Evolutionary conservation across 2,113 vertebrate species (phyloP), one percentile per base, ranked within the genome.

Genomic region (Charina bottae): DNA sequence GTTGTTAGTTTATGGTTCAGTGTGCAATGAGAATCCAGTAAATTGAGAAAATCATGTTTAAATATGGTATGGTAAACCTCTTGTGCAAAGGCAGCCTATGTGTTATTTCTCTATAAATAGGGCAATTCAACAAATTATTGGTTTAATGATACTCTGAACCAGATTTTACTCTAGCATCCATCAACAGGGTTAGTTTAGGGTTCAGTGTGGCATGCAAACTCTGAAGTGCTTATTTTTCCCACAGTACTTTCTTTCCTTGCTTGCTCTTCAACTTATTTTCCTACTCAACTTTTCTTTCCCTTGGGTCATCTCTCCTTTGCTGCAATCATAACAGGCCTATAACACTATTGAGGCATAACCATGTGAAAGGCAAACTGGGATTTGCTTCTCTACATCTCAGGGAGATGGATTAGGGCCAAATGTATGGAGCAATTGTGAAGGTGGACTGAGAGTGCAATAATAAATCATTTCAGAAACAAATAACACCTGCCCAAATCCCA

Each of bases 311-410:
- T 62, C 88, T 37, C 60, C 46, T 19, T 90, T 92, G 10, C 4
- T 89, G n/a, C 62, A 68, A 78, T 28, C 78, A 91, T 87, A 85
- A 6, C 59, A 28, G n/a, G 28, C 92, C 92, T 0, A 64, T 26
- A 37, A 91, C 46, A 58, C 12, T 68, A 86, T 13, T 90, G 72
- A 92, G 62, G 89, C 90, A 46, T 92, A 60, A 17, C 33, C 28
- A 90, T 0, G 24, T 85, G 83, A 9, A 49, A 4, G 8, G 62
- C 88, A 37, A 60, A 91, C 89, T 94, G 89, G 94, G 90, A 87
- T 1, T 93, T 92, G 92, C 89, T 93, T 95, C 42, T 46, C 92
- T 94, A 91, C 83, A 19, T 93, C 49, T 90, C 9, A 83, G 64
- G 42, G 19, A 92, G 83, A 58, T 4, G 46, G 91, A 87, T 89